Conservation (phyloP, 2,888 invertebrate genomes). For the Erebia ligea region DNA sequence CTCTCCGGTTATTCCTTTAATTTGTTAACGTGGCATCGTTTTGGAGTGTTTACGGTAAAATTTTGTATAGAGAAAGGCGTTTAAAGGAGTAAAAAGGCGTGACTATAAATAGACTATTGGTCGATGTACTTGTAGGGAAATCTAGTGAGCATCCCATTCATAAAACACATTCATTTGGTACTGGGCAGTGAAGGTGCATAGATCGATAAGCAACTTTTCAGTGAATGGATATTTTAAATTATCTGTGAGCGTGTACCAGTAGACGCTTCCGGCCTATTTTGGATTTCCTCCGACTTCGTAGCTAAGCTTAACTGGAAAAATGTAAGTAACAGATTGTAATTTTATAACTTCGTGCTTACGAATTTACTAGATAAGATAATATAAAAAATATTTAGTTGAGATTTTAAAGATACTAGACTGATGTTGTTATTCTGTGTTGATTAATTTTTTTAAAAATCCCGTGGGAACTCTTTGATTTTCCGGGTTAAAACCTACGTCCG, state of each 20-base stretch:
- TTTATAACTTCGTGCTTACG: background rate
- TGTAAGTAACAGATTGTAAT: slow-evolving; percentile 29
- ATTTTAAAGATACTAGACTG: background rate
- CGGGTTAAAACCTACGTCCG: too few species aligned
- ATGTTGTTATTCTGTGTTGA: too few species aligned
- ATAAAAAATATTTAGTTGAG: background rate
- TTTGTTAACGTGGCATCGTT: slow-evolving; percentile 27
- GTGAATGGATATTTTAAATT: slow-evolving; percentile 51
- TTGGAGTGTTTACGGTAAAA: slow-evolving; percentile 1
- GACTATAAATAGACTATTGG: slow-evolving; percentile 68
- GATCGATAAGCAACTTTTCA: slow-evolving; percentile 49
- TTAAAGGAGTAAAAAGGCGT: slow-evolving; percentile 44
- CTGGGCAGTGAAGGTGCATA: slow-evolving; percentile 65
- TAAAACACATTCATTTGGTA: slow-evolving; percentile 73
- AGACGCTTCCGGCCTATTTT: slow-evolving; percentile 11
- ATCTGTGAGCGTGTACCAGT: slow-evolving; percentile 22
- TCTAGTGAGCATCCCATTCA: slow-evolving; percentile 71
- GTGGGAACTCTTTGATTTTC: too few species aligned
- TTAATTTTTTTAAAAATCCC: too few species aligned
- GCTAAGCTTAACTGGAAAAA: slow-evolving; percentile 22
- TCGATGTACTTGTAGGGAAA: slow-evolving; percentile 60
- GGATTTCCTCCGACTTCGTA: slow-evolving; percentile 27
- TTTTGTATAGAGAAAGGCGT: slow-evolving; percentile 36
- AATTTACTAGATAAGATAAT: background rate
- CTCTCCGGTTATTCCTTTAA: slow-evolving; percentile 41